These are phyloP conservation scores for Malurus elegans DNA, from an alignment of 2,113 vertebrate genomes.

Conservation along the genomic window DNA sequence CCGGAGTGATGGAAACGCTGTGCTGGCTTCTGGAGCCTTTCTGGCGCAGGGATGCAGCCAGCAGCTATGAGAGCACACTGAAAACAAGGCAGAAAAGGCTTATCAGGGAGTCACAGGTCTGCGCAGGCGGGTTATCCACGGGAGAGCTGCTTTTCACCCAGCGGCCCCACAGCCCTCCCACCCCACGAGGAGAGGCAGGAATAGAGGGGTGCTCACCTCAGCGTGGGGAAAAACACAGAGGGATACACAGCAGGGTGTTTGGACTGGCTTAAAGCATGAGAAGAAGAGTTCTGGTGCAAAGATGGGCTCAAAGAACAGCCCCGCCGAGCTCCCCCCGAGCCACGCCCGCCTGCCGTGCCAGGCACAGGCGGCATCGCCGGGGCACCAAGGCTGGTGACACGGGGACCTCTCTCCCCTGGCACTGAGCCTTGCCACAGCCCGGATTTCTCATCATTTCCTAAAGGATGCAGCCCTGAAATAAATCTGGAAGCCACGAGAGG, in stretches of 20 bases:
- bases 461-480: not conserved
- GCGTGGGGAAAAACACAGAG: not conserved
- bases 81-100: not conserved
- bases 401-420: not conserved
- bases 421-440: not conserved
- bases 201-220: not conserved
- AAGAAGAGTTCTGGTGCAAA: not conserved
- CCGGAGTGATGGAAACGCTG: accelerated
- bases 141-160: not conserved
- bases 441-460: not conserved
- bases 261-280: accelerated
- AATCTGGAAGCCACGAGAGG: not conserved
- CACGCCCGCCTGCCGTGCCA: accelerated
- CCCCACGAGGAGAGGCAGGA: accelerated
- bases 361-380: accelerated
- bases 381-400: accelerated
- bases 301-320: accelerated
- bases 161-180: not conserved
- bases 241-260: accelerated
- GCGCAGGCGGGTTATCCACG: not conserved
- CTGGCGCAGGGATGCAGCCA: not conserved
- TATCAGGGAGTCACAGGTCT: not conserved
- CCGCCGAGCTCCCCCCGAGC: not conserved
- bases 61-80: accelerated
- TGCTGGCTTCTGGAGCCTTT: not conserved